phyloP scores from a whole-genome alignment of 2,888 invertebrate species.

The Nemoura dubitans region DNA sequence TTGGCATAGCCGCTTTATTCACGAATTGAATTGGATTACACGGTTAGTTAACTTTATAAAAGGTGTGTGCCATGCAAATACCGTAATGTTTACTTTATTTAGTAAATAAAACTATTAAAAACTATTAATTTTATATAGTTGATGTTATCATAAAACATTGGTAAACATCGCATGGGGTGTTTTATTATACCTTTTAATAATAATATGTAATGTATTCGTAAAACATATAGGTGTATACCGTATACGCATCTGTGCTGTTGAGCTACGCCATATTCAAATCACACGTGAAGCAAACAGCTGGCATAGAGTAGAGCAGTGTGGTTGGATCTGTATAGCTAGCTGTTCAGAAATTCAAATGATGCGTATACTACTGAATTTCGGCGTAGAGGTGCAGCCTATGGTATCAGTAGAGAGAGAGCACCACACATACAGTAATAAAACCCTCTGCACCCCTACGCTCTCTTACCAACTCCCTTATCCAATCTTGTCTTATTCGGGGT shows the following conservation, averaged over 20 bases:
- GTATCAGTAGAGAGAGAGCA: neutral
- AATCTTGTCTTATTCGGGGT: conserved; percentile 31
- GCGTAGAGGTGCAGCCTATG: neutral
- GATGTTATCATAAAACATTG: neutral
- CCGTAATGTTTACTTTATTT: neutral
- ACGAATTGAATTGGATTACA: neutral
- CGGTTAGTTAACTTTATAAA: neutral
- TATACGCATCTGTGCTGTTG: conserved; percentile 39
- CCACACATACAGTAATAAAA: conserved; percentile 19
- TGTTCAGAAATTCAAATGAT: conserved; percentile 41
- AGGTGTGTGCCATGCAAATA: neutral
- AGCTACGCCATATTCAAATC: conserved; percentile 40
- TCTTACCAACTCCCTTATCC: conserved; percentile 31
- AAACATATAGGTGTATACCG: conserved; percentile 8
- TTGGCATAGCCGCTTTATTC: neutral
- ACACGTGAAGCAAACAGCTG: conserved; percentile 18
- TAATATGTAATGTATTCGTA: conserved; percentile 36
- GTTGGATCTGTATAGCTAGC: neutral
- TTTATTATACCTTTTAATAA: conserved; percentile 8
- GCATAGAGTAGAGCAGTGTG: neutral
- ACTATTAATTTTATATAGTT: neutral
- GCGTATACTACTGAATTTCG: conserved; percentile 35
- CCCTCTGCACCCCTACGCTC: neutral
- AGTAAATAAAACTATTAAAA: neutral
- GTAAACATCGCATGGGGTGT: neutral